Conservation (phyloP, 2,888 invertebrate genomes). For the Pseudolycoriella hygida region DNA sequence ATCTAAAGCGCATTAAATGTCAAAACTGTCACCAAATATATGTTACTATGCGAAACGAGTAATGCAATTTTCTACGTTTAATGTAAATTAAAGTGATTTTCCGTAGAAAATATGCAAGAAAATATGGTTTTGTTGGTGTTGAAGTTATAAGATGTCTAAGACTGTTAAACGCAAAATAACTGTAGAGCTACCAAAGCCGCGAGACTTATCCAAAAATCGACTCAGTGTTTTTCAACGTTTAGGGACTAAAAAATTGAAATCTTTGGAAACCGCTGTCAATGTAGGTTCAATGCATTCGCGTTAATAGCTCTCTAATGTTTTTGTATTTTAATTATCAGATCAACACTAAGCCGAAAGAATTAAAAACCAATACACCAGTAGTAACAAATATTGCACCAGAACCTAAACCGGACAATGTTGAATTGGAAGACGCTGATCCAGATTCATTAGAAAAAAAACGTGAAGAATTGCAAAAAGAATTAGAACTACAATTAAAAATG, state of each 20-base stretch:
- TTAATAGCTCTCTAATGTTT: not conserved
- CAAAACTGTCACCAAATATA: no score
- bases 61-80: no score
- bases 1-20: no score
- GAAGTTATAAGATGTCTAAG: slow-evolving; percentile 8
- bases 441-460: slow-evolving; percentile 9
- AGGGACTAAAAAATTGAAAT: slow-evolving; percentile 8
- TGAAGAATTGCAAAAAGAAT: slow-evolving; percentile 9
- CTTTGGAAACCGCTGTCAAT: not conserved
- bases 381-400: not conserved
- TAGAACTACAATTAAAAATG: slow-evolving; percentile 9
- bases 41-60: no score
- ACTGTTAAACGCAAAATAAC: slow-evolving; percentile 9
- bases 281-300: not conserved
- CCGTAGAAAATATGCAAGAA: slow-evolving; percentile 3
- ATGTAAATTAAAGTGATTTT: no score
- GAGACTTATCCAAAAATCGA: slow-evolving; percentile 7
- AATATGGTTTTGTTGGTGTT: slow-evolving; percentile 5
- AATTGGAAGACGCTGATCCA: slow-evolving; percentile 9
- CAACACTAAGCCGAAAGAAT: not conserved
- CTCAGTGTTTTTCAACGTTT: slow-evolving; percentile 10
- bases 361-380: not conserved
- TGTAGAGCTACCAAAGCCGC: slow-evolving; percentile 8
- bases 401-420: slow-evolving; percentile 4
- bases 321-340: not conserved